These are phyloP conservation scores for Porites evermanni DNA, from an alignment of 92 coral and sea anemone species.

Conservation along the genomic window DNA sequence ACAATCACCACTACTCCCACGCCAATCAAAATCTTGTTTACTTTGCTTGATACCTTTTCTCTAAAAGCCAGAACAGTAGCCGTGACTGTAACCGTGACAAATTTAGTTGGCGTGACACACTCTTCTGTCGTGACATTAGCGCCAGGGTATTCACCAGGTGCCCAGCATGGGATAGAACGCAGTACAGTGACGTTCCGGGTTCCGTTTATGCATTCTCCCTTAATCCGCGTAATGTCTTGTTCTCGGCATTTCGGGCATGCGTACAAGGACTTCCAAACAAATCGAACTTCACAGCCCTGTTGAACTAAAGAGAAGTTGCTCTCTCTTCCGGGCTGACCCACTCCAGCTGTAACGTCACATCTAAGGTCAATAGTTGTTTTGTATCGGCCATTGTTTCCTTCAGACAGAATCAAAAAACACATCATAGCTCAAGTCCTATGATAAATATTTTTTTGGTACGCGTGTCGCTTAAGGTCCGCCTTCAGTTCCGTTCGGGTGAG, in stretches of 20 bases:
- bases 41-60: neutral
- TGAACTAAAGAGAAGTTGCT: constrained; percentile 54
- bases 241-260: constrained; percentile 87
- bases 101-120: constrained; percentile 26
- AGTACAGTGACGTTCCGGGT: constrained; percentile 62
- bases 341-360: constrained; percentile 80
- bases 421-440: neutral
- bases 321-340: constrained; percentile 86
- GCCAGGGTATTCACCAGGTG: constrained; percentile 37
- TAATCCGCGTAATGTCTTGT: constrained; percentile 60
- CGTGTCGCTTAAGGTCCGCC: too few relatives aligned
- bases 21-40: constrained; percentile 78
- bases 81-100: neutral
- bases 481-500: too few relatives aligned
- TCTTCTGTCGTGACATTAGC: neutral
- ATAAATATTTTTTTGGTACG: too few relatives aligned
- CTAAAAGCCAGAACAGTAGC: neutral
- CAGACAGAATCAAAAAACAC: neutral
- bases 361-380: constrained; percentile 67
- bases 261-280: constrained; percentile 83
- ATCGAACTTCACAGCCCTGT: constrained; percentile 52
- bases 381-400: neutral
- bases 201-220: constrained; percentile 69
- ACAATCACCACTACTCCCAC: constrained; percentile 79
- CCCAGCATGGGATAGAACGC: constrained; percentile 75